Conservation (phyloP, 2,113 vertebrate genomes). For the Elanus axillaris region DNA sequence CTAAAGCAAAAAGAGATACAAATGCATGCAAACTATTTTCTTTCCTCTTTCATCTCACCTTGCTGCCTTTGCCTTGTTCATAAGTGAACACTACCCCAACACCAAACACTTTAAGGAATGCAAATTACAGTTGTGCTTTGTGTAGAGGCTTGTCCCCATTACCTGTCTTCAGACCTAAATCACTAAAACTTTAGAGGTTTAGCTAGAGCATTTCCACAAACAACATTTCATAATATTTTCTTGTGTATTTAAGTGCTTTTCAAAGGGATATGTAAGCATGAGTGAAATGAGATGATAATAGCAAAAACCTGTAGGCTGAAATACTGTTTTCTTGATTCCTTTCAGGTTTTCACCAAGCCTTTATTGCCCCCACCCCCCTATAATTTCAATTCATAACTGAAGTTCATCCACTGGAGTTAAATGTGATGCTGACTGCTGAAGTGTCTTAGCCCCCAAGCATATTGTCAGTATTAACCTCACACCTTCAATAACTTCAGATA, state of each 20-base stretch:
- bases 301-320: not conserved
- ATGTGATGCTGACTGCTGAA: not conserved
- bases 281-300: not conserved
- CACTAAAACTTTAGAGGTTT: not conserved
- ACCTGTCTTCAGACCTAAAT: not conserved
- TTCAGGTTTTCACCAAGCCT: not conserved
- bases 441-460: not conserved
- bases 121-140: not conserved
- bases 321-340: not conserved
- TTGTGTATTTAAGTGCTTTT: not conserved
- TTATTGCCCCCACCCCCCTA: fast-evolving
- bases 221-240: not conserved
- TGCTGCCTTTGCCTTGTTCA: not conserved
- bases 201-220: not conserved
- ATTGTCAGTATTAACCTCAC: not conserved
- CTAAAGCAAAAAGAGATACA: not conserved
- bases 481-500: not conserved
- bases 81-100: not conserved
- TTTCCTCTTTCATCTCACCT: not conserved
- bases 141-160: not conserved
- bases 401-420: not conserved
- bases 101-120: not conserved
- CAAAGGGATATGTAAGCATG: fast-evolving
- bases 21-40: not conserved
- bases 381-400: not conserved